Base-by-base conservation (phyloP, 1,140 invertebrate genomes). In the Oreohelix idahoensis region DNA sequence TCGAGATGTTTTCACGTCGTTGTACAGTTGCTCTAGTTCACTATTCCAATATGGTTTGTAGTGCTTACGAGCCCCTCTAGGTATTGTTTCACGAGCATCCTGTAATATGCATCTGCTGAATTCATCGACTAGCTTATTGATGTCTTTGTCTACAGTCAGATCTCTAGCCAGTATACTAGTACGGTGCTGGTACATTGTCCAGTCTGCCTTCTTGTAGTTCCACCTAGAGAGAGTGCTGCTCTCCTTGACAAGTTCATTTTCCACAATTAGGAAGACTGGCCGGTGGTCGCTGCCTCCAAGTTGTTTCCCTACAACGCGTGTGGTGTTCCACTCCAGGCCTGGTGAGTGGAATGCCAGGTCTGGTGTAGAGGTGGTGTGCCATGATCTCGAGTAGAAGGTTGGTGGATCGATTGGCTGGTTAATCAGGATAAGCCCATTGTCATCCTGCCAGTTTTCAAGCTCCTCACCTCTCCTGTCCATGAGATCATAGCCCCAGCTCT, bases 171-270 rank as follows among this genome's bases (percentile, higher is more conserved):
- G 70, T 26, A 63, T 42, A 23, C 51, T 35, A 8, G 70, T 74
- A 35, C 45, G 45, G 15, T 74, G 66, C 23, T 35, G 49, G 49
- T 49, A 77, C 32, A 76, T 38, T 66, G 63, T 42, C 84, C 79
- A 82, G 15, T 81, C 39, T 79, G 83, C 83, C 32, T 84, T 83
- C 66, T 83, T 83, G 42, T 83, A 83, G 45, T 77, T 83, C 42
- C 74, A 77, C 58, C 81, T 77, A 10, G 75, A 70, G 38, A 49
- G 83, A n/a, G 69, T 42, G 66, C 29, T 38, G 20, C 38, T 49
- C 5, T 20, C n/a, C 4, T 20, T 8, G 11, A 42, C 10, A 38
- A 42, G 32, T 26, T 26, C 36, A 39, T 63, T 42, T 49, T 39
- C 51, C 4, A 79, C 29, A 11, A 29, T 20, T 32, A 73, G 58